These are phyloP conservation scores for Polyploca ridens DNA, from an alignment of 2,888 invertebrate genomes.

Conservation along the genomic window DNA sequence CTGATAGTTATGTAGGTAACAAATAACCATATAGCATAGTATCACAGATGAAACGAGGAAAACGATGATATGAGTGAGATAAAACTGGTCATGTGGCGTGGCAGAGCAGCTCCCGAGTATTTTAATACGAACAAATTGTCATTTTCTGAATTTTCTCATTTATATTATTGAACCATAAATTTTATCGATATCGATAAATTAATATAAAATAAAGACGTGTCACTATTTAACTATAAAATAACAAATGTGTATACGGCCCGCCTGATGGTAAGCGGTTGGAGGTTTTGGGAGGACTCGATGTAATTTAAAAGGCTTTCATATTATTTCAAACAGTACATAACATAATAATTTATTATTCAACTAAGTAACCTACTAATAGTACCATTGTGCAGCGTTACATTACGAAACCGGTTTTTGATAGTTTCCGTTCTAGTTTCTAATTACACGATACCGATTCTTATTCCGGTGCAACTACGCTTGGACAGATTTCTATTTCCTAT, in stretches of 20 bases:
- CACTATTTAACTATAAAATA: not conserved
- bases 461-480: not conserved
- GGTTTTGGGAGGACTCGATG: too few species aligned
- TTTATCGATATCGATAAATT: not conserved
- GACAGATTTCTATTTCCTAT: not conserved
- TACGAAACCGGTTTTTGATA: not conserved
- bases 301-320: not conserved
- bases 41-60: conserved; percentile 4
- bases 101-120: not conserved
- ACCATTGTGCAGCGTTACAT: not conserved
- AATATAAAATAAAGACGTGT: not conserved
- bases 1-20: not conserved
- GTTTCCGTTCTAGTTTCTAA: conserved; percentile 1
- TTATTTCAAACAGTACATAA: not conserved
- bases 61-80: not conserved
- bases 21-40: not conserved
- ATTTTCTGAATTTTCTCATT: not conserved
- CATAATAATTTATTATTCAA: not conserved
- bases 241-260: too few species aligned
- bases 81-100: too few species aligned
- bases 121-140: not conserved
- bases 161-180: not conserved
- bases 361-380: not conserved
- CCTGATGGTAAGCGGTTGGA: too few species aligned
- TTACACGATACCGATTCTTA: not conserved